Conservation (phyloP, 2,888 invertebrate genomes). For the Nipponacmea schrenckii region DNA sequence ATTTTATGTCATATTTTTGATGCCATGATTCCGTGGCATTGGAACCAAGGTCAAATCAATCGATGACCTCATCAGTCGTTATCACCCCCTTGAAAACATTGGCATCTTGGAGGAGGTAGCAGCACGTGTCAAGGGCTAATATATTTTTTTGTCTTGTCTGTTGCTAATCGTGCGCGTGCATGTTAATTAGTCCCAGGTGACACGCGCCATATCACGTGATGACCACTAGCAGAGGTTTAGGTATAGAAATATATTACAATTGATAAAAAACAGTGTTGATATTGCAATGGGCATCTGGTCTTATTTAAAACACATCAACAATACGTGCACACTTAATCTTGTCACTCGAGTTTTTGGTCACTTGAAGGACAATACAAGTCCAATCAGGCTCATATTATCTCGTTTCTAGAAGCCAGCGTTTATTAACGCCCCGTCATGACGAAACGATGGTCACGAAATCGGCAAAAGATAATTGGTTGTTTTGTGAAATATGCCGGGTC, state of each 20-base stretch:
- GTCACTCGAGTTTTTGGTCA: neutral
- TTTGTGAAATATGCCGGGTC: conserved; percentile 5
- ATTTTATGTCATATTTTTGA: too few relatives aligned
- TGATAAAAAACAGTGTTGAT: conserved; percentile 1
- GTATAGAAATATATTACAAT: neutral
- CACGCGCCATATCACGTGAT: neutral
- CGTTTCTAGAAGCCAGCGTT: neutral
- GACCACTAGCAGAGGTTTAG: neutral
- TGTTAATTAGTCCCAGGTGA: conserved; percentile 2
- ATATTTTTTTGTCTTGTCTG: neutral
- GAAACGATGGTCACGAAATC: conserved; percentile 7
- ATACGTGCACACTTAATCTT: conserved; percentile 1
- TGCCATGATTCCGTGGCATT: too few relatives aligned
- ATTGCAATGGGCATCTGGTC: neutral
- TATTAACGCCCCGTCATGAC: neutral
- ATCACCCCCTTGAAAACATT: neutral
- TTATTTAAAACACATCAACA: neutral
- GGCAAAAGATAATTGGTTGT: neutral
- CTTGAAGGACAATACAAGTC: neutral
- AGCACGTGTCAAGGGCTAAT: neutral
- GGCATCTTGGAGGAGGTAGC: neutral
- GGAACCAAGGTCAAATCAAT: neutral
- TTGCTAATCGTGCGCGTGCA: neutral
- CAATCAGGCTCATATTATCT: neutral
- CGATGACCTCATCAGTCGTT: neutral